Evolutionary conservation across 2,797 vertebrate species (phyloP).

Genomic region (Helostoma temminkii): DNA sequence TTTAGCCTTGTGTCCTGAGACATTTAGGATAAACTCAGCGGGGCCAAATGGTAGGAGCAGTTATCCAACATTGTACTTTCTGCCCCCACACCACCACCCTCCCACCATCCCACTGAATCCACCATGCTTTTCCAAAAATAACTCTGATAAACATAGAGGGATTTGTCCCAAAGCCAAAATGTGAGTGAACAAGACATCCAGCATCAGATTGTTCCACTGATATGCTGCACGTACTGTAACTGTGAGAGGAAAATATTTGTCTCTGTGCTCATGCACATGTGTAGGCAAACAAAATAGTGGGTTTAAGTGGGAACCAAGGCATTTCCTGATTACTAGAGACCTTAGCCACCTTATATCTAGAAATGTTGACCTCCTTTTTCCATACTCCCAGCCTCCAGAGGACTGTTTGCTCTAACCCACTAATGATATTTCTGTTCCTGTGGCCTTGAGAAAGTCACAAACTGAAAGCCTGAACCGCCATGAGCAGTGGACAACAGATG

Average conservation of each 20-base stretch:
- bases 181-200: constrained; percentile 52
- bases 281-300: constrained; percentile 40
- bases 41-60: constrained; percentile 53
- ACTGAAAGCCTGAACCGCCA: constrained; percentile 21
- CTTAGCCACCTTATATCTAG: constrained; percentile 28
- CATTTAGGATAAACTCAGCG: constrained; percentile 66
- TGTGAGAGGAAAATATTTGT: constrained; percentile 32
- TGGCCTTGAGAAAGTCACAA: constrained; percentile 46
- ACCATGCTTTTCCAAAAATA: constrained; percentile 67
- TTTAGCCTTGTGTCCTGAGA: constrained; percentile 68
- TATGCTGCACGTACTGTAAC: constrained; percentile 27
- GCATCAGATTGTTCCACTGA: constrained; percentile 66
- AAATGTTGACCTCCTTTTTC: constrained; percentile 47
- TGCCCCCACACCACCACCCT: constrained; percentile 47
- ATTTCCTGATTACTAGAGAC: constrained; percentile 60
- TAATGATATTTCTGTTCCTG: constrained; percentile 39
- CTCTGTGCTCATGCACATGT: constrained; percentile 12
- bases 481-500: constrained; percentile 11
- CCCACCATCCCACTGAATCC: no score
- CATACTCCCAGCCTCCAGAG: constrained; percentile 40
- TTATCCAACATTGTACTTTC: constrained; percentile 61
- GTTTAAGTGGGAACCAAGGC: constrained; percentile 52
- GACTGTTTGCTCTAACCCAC: constrained; percentile 28
- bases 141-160: constrained; percentile 57
- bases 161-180: constrained; percentile 64